Base-by-base conservation (phyloP, 1,140 invertebrate genomes). In the Eubasilissa regina region DNA sequence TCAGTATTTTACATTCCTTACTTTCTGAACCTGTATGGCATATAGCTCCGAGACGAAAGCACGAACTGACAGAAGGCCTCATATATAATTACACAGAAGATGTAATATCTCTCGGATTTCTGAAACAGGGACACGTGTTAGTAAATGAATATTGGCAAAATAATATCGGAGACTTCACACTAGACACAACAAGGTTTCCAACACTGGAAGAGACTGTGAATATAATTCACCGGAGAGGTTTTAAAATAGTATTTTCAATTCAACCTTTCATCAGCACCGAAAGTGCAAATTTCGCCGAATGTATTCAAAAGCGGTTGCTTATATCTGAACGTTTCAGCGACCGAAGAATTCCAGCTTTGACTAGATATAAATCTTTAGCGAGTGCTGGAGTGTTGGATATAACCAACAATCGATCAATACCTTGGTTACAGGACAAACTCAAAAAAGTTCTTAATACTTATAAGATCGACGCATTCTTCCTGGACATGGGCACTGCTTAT, bases 201-300 rank as follows among this genome's bases (percentile, higher is more conserved):
- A 93, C 91, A 0, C 92, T 96, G 84, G 92, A 93, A 47, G 92
- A 94, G 75, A 95, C 94, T 3, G 93, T 97, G 6, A 93, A 95
- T 83, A 94, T 96, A 56, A 91, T 97, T 25, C 94, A 95, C 79
- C 89, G 95, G 47, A 89, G 96, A 83, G 96, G 96, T 1, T 97
- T 97, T 74, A 93, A 94, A 85, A 94, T 97, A 21, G 94, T 94
- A 0, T 93, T 97, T 80, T 94, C 94, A 0, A 91, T 97, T 1
- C 95, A 96, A 82, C 95, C 96, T 0, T 97, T 96, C 84, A 94
- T 97, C 60, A 95, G 94, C 45, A 96, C 95, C 0, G 95, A 97
- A 81, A 95, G 94, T 73, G 86, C 86, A 1, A 96, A 95, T 83
- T 96, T 97, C 84, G 92, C 92, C 58, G 92, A 95, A 73, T 93